These are phyloP conservation scores for Nephrotoma appendiculata DNA, from an alignment of 2,888 invertebrate genomes.

Conservation along the genomic window DNA sequence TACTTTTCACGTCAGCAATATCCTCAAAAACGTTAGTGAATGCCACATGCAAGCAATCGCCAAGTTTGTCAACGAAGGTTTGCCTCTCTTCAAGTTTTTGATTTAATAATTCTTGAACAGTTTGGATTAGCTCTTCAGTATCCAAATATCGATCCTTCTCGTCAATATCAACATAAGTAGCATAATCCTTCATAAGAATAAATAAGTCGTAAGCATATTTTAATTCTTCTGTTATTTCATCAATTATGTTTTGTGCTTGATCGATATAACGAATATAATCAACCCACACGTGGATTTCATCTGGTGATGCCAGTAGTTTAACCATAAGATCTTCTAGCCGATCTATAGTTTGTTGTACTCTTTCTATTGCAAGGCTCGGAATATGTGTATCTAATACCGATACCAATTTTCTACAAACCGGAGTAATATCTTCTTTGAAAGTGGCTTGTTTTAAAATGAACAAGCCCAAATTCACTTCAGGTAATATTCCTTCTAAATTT, in stretches of 20 bases:
- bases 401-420: constrained; percentile 55
- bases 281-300: constrained; percentile 54
- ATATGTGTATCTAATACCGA: constrained; percentile 46
- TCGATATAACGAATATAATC: constrained; percentile 37
- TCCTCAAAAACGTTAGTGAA: constrained; percentile 57
- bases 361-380: constrained; percentile 50
- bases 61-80: constrained; percentile 54
- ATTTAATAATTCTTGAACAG: constrained; percentile 52
- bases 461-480: constrained; percentile 56
- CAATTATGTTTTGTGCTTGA: constrained; percentile 49
- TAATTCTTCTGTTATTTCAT: constrained; percentile 52
- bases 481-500: constrained; percentile 47
- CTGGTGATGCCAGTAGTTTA: constrained; percentile 49
- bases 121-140: constrained; percentile 23
- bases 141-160: constrained; percentile 39
- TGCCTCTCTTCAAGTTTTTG: constrained; percentile 51
- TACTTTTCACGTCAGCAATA: constrained; percentile 55
- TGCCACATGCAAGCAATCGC: constrained; percentile 60
- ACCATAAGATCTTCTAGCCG: constrained; percentile 39
- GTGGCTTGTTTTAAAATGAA: constrained; percentile 51
- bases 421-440: constrained; percentile 56
- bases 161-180: constrained; percentile 55
- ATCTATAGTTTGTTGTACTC: constrained; percentile 32
- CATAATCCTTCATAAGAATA: constrained; percentile 68
- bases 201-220: constrained; percentile 74